Evolutionary conservation across 2,113 vertebrate genomes (phyloP), one percentile per base, ranked within the genome.

Genomic region (Leucoraja erinaceus): DNA sequence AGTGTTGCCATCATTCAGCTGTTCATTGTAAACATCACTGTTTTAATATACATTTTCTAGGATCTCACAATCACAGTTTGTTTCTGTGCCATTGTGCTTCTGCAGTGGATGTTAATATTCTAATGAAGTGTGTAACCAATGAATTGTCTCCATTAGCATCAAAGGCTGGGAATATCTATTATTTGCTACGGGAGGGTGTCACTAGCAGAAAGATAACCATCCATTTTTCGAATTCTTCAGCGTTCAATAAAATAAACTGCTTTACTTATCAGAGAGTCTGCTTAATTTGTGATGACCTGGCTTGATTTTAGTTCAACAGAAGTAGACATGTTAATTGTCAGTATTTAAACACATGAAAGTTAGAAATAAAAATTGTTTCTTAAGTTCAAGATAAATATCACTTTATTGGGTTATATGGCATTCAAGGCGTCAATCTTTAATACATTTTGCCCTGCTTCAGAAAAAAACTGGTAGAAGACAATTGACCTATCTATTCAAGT

Each of bases 301-400:
- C n/a, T 61, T 86, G 86, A 90, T 66, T 68, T 90, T n/a, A 68
- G 16, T 68, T 90, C 86, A 90, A 22, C 63, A 90, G 63, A 66
- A 91, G 33, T 66, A 47, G 86, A 66, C 2, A 10, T 91, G 66
- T 88, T 6, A 63, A 88, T 88, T 63, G 83, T 63, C 83, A 88
- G 76, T 38, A 20, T 22, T 91, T 33, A 91, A 25, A 47, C 31
- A 72, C 88, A 38, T 38, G 18, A 91, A 70, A 72, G n/a, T 91
- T 70, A 91, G 20, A 47, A 38, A 72, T 54, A 63, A 59, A 61
- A 88, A 63, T 63, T 63, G 59, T 12, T 20, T 18, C 28, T 66
- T 63, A 86, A 88, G 14, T 25, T 84, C 28, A 25, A 88, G 12
- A 88, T 88, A 88, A 63, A 33, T 16, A 88, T n/a, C 25, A n/a